Evolutionary conservation across 2,797 vertebrate species (phyloP).

Genomic region (Hemibagrus guttatus): DNA sequence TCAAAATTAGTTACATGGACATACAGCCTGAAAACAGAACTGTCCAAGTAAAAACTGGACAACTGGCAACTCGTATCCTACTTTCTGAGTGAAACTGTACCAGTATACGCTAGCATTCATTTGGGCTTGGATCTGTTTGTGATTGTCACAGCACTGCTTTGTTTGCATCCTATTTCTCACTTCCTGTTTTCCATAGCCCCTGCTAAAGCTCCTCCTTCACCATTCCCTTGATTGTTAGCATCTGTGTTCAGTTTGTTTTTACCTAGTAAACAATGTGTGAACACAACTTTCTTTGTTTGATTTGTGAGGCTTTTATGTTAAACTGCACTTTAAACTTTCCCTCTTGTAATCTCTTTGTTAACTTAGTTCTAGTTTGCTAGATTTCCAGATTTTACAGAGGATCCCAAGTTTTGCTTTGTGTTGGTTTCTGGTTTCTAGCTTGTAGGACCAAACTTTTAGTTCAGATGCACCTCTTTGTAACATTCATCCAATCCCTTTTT

Average conservation of each 20-base stretch:
- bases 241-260: constrained; percentile 11
- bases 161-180: neutral
- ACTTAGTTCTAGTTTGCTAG: neutral
- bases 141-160: neutral
- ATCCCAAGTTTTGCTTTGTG: neutral
- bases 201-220: neutral
- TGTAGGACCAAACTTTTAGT: neutral
- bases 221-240: constrained; percentile 16
- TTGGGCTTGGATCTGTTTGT: neutral
- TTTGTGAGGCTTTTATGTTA: neutral
- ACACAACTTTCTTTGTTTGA: neutral
- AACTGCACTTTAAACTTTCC: neutral
- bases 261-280: constrained; percentile 22
- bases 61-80: neutral
- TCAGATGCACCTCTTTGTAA: neutral
- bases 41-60: neutral
- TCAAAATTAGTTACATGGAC: neutral
- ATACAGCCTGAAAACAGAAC: neutral
- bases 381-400: neutral
- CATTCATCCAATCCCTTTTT: neutral
- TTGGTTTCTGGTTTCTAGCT: neutral
- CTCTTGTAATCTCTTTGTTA: neutral
- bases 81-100: neutral
- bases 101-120: neutral
- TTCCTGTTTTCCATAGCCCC: neutral